Base-by-base conservation (phyloP, 2,888 invertebrate species). In the Anticlea derivata region DNA sequence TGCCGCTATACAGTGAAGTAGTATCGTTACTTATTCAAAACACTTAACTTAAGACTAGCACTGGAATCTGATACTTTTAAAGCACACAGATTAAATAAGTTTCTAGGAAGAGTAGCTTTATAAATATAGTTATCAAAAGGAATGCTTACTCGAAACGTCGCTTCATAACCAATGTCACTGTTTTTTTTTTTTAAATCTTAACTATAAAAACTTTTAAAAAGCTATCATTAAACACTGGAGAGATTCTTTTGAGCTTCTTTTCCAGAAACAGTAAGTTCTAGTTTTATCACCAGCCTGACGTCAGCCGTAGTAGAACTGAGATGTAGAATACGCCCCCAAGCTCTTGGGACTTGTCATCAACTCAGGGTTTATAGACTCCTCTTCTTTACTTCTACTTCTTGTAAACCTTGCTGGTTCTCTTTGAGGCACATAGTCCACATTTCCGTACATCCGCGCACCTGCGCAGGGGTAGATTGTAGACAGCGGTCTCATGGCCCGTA, bases 301-400 rank as follows among this genome's bases (percentile, higher is more conserved):
- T 89, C 87, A 89, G 73, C 87, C 88, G 17, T 88, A 89, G 59
- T 86, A 87, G 54, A 78, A 88, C 34, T 87, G 83, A 0, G 80
- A 74, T 61, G 76, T 83, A 0, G 85, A 78, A 60, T 81, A 87
- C 1, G 83, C 78, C 26, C 82, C 80, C 68, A 90, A 76, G 45
- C 89, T 88, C 38, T 85, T 88, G 2, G 89, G 89, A 58, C 88
- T 89, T 30, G 85, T 77, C 66, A 83, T 73, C 10, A 78, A 57
- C 51, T 83, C 83, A 13, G 77, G 70, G 34, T 79, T 72, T 1
- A 64, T 13, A 8, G 46, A 13, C 24, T 52, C 50, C 44, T 79
- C 77, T 51, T 74, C 76, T 50, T 78, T 79, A 56, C 78, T 81
- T 43, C 73, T 76, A 37, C 76, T 75, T 37, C 73, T 77, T 13